These are phyloP conservation scores for Nycticebus coucang DNA, from an alignment of 2,113 vertebrate species.

Conservation along the genomic window DNA sequence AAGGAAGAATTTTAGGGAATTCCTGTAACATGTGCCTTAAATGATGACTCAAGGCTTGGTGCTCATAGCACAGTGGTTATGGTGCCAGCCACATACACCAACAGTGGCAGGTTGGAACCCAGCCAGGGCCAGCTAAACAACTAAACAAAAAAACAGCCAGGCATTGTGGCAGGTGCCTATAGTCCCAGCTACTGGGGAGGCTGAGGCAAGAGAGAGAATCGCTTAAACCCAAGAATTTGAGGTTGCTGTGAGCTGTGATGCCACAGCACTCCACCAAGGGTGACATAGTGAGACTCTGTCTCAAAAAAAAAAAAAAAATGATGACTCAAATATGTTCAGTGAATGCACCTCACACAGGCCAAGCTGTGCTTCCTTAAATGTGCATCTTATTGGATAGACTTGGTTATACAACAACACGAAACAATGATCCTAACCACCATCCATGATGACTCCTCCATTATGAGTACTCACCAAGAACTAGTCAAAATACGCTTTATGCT, in stretches of 20 bases:
- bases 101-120: no score
- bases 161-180: no score
- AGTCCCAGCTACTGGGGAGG: no score
- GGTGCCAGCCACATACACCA: no score
- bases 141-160: no score
- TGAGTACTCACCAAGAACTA: background rate
- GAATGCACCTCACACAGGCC: background rate
- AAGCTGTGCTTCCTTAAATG: background rate
- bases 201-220: no score
- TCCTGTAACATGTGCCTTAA: background rate
- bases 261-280: no score
- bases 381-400: background rate
- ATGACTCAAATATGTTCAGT: background rate
- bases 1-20: background rate
- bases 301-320: background rate
- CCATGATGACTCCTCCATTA: background rate
- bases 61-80: no score
- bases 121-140: no score
- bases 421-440: background rate
- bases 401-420: background rate
- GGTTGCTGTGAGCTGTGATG: no score
- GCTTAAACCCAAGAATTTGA: no score
- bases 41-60: background rate
- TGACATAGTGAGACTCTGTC: no score
- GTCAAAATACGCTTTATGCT: background rate